phyloP scores from a whole-genome alignment of 2,797 vertebrate genomes.

The Myotis vivesi region DNA sequence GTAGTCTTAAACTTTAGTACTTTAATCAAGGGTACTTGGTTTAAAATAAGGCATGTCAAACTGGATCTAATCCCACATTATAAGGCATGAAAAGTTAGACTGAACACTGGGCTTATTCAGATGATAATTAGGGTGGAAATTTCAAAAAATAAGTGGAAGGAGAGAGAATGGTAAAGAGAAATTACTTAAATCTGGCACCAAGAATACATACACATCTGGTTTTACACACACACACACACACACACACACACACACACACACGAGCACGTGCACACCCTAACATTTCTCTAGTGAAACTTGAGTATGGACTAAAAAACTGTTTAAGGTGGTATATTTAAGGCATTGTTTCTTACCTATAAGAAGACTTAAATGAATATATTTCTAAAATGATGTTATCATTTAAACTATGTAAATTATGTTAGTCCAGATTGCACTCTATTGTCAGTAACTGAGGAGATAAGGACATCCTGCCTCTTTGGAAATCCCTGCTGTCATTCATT shows the following conservation, averaged over 20 bases:
- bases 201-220: not conserved
- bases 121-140: not conserved
- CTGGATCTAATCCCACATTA: not conserved
- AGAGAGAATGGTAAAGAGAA: not conserved
- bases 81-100: constrained; percentile 1
- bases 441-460: not conserved
- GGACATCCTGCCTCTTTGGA: not conserved
- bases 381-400: constrained; percentile 24
- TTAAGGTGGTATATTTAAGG: not conserved
- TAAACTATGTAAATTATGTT: not conserved
- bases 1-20: not conserved
- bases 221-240: not conserved
- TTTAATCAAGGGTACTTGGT: not conserved
- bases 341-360: constrained; percentile 10
- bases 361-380: not conserved
- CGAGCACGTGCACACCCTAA: not conserved
- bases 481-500: not conserved
- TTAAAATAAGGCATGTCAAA: constrained; percentile 32
- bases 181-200: not conserved
- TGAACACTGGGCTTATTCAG: not conserved
- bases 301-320: not conserved
- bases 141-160: not conserved
- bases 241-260: not conserved
- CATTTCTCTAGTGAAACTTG: not conserved
- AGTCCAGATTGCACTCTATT: not conserved